Evolutionary conservation across 2,888 invertebrate genomes (phyloP), one percentile per base, ranked within the genome.

Genomic region (Cancer borealis): DNA sequence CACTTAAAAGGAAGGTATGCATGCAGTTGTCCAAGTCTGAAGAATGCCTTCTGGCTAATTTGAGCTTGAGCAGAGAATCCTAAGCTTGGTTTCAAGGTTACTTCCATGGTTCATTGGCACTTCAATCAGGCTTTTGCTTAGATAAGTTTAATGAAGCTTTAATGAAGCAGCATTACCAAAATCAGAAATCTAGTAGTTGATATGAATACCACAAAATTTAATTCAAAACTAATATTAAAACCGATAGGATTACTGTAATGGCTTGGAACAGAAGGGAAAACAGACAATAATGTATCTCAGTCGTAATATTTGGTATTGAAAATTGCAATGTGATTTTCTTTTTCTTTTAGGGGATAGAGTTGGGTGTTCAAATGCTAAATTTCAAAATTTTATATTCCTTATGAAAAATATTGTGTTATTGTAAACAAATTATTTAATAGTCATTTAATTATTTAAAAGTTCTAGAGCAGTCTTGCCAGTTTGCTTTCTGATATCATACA

Each of bases 381-480:
- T 30, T 84, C 12, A 17, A 84, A 39, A 66, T 17, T 14, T 73
- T 30, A 39, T 5, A 39, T 30, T 84, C 30, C 79, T 30, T 6
- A 10, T 26, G 30, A 79, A 79, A 39, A 30, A 30, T 39, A 39
- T 84, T 14, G 39, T 39, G 73, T 73, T 26, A 73, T 73, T 73
- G 73, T 73, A 26, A 2, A 21, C n/a, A 73, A 73, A 26, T n/a
- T 26, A 26, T 84, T 30, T 84, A 66, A 21, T 21, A 21, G 39
- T 84, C 39, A 84, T 84, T 3, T 84, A 39, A 39, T 79, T 79
- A 79, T 79, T 84, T 84, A 84, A 66, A 84, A 84, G 84, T 84
- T 84, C 10, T 39, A 17, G 14, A 84, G 39, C 14, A 84, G 39
- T 84, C 84, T 79, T n/a, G 84, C 39, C 39, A 84, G 84, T 84